Evolutionary conservation across 2,888 invertebrate genomes (phyloP), one percentile per base, ranked within the genome.

Genomic region (Volucella inanis): DNA sequence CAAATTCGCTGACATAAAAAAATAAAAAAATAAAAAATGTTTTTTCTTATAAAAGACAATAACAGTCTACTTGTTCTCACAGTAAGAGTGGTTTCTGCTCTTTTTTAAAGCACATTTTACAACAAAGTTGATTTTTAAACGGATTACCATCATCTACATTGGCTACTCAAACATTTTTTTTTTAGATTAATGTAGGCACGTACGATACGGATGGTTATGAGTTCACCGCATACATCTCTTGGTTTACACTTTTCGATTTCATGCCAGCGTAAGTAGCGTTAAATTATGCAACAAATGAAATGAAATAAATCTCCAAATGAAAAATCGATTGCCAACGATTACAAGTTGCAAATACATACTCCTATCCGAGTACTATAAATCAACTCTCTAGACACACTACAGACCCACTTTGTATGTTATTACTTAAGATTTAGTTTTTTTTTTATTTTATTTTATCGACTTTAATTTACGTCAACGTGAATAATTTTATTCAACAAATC

Each of bases 271-370:
- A 43, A 50, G n/a, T 38, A 4, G 39, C 55, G 55, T 77, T 76
- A 39, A 45, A 59, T 76, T 52, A 76, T 6, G 11, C 43, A 43
- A 59, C 45, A 15, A 68, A 54, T 39, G 49, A 15, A 68, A 54
- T 39, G 49, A 39, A 49, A 22, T 38, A 61, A 47, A 61, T 47
- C 15, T 10, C 38, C 12, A 45, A 61, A 18, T 55, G 55, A 55
- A 15, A 14, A 68, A 47, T 55, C 49, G 61, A 75, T 75, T 68
- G 43, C 49, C 61, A 80, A 18, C 61, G 41, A 61, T 47, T 61
- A 49, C 55, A 74, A 55, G 54, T 47, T 61, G 18, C 39, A 38
- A 61, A 14, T 6, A 8, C 18, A 18, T 12, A 65, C 22, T 11
- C 18, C 3, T 22, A 31, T 11, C 15, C 2, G 43, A 31, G n/a